A percentile compares a stretch with the other conserved stretches of the same genome.
Evolutionary conservation across 2,797 vertebrate genomes (phyloP).

Genomic region (Enteromius thamalakanensis): DNA sequence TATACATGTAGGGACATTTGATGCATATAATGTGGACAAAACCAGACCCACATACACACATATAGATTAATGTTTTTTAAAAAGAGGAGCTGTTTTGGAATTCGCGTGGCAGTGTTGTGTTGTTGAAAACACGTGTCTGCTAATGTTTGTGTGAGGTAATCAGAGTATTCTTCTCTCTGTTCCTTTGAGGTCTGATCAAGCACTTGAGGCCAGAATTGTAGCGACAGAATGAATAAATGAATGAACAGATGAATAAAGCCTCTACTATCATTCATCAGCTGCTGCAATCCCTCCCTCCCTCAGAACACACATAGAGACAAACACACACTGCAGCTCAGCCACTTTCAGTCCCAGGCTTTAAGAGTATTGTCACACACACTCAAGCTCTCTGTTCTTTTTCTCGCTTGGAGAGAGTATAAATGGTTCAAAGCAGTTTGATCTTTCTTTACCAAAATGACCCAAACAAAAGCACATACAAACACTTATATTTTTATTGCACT

Average conservation of each 20-base stretch:
- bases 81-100: constrained; percentile 9
- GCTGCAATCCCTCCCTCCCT: constrained; percentile 4
- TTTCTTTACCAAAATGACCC: neutral
- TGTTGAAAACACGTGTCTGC: constrained; percentile 25
- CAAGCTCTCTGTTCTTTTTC: constrained; percentile 39
- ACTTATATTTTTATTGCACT: neutral
- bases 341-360: constrained; percentile 60
- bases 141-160: constrained; percentile 27
- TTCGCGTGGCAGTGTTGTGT: constrained; percentile 9
- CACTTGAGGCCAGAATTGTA: constrained; percentile 66
- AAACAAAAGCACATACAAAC: neutral
- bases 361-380: constrained; percentile 32
- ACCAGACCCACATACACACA: constrained; percentile 16
- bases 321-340: constrained; percentile 69
- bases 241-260: constrained; percentile 66
- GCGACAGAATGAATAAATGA: constrained; percentile 64
- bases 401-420: neutral
- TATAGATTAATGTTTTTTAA: constrained; percentile 27
- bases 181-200: constrained; percentile 67
- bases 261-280: constrained; percentile 49
- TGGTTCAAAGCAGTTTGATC: neutral
- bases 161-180: constrained; percentile 3
- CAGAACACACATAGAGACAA: constrained; percentile 22
- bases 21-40: neutral
- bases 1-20: neutral